These are phyloP conservation scores for Kradibia gibbosae DNA, from an alignment of 1,140 invertebrate genomes.

Conservation along the genomic window DNA sequence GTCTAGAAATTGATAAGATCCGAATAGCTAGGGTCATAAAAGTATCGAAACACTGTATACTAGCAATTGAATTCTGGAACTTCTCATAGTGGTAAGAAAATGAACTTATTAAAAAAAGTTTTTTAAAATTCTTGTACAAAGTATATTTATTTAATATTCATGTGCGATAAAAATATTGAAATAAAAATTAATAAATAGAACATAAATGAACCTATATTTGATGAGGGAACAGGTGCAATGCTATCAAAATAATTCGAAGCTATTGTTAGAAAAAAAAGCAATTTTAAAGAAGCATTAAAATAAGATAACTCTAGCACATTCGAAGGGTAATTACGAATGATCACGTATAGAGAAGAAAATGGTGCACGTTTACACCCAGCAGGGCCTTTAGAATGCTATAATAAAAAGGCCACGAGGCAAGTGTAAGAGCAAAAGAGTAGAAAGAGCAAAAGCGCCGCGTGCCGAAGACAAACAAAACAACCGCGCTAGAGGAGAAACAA, in stretches of 20 bases:
- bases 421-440: not conserved
- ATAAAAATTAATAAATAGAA: no score
- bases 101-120: no score
- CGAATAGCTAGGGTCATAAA: not conserved
- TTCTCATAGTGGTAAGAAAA: not conserved
- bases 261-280: no score
- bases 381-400: not conserved
- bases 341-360: not conserved
- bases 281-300: not conserved
- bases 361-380: not conserved
- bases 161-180: no score
- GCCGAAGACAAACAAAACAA: constrained; percentile 2
- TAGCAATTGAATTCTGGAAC: not conserved
- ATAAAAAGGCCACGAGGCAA: constrained; percentile 5
- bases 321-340: not conserved
- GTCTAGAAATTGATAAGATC: not conserved
- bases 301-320: not conserved
- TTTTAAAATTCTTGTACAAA: no score
- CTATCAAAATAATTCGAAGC: no score
- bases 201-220: no score
- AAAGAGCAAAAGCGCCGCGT: not conserved
- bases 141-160: no score
- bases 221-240: no score
- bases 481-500: not conserved
- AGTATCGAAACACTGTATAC: not conserved